These are phyloP conservation scores for Puffinus mauretanicus DNA, from an alignment of 2,113 vertebrate species.

Conservation along the genomic window DNA sequence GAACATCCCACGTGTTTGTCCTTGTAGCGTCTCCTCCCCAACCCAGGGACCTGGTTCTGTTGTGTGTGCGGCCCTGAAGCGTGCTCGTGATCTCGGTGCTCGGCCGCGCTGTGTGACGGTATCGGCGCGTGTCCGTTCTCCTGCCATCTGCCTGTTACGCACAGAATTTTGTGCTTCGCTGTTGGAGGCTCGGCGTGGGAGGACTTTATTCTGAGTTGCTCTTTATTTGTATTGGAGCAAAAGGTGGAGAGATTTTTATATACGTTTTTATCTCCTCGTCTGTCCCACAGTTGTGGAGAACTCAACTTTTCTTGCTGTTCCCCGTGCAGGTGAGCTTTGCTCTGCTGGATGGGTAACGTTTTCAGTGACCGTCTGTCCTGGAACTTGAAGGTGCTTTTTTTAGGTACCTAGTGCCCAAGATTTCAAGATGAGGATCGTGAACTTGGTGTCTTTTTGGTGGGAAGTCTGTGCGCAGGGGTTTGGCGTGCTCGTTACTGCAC, in stretches of 20 bases:
- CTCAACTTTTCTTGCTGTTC: background rate
- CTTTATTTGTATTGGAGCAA: background rate
- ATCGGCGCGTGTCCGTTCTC: fast-evolving
- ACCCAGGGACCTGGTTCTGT: background rate
- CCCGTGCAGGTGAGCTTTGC: background rate
- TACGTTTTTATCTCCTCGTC: background rate
- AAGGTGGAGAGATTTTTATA: background rate
- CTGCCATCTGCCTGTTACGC: background rate
- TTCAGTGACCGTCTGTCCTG: background rate
- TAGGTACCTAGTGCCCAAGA: background rate
- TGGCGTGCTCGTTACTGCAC: background rate
- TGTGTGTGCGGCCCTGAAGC: too few species aligned
- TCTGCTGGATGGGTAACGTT: background rate
- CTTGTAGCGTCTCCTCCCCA: too few species aligned
- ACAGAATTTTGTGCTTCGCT: background rate
- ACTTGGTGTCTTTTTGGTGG: background rate
- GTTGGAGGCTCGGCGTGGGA: background rate
- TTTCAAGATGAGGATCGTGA: background rate
- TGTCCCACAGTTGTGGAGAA: background rate
- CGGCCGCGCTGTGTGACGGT: fast-evolving
- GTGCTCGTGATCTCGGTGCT: background rate
- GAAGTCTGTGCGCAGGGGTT: background rate
- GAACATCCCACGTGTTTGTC: fast-evolving
- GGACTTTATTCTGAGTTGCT: background rate
- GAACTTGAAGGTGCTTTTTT: background rate